A percentile compares a stretch with the other conserved stretches of the same genome.
Conservation (phyloP, 30 jellyfish, hydroid and myxozoan genomes). For the Rhopilema esculentum region DNA sequence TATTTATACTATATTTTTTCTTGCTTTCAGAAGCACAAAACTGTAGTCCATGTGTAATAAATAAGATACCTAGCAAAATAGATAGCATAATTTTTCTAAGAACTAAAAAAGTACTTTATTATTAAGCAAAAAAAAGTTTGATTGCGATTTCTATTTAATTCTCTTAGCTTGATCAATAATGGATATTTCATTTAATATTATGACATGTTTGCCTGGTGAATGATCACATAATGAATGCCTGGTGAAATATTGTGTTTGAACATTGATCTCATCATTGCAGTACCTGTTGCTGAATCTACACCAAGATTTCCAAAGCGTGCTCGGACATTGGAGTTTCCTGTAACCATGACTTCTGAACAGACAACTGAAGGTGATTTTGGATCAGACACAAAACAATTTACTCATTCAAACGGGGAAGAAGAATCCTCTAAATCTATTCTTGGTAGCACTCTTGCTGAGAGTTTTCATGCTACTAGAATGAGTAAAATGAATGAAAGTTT, state of each 20-base stretch:
- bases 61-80: too few species aligned
- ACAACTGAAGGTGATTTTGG: not conserved
- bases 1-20: too few species aligned
- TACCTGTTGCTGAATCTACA: not conserved
- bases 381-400: not conserved
- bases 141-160: not conserved
- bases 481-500: too few species aligned
- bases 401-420: not conserved
- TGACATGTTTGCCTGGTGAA: not conserved
- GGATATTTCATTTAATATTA: not conserved
- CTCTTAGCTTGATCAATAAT: not conserved
- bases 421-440: not conserved
- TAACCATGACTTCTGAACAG: not conserved
- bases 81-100: too few species aligned
- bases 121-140: too few species aligned
- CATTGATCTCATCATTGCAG: not conserved
- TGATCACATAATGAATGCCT: not conserved
- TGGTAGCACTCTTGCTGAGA: constrained; percentile 4
- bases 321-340: not conserved
- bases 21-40: too few species aligned
- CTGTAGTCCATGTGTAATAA: too few species aligned
- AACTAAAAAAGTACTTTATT: too few species aligned
- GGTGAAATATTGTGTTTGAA: not conserved
- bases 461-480: too few species aligned
- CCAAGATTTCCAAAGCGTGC: constrained; percentile 3